These are phyloP conservation scores for Coleophora deauratella DNA, from an alignment of 2,888 invertebrate genomes.

Conservation along the genomic window DNA sequence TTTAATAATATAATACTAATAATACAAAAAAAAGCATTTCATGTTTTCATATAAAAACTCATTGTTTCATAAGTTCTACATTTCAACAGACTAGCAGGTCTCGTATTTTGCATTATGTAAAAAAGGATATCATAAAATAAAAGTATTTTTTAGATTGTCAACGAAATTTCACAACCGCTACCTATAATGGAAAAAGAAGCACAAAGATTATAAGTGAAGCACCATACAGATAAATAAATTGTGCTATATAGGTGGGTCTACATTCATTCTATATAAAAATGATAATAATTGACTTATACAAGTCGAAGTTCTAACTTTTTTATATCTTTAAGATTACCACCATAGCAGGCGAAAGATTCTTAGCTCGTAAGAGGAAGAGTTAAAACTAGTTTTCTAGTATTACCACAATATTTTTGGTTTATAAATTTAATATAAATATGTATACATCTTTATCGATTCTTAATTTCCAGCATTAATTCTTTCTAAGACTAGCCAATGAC, in stretches of 20 bases:
- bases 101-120: slow-evolving; percentile 25
- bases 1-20: no score
- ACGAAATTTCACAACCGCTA: slow-evolving; percentile 59
- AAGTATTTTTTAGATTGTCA: slow-evolving; percentile 45
- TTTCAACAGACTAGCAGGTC: slow-evolving; percentile 45
- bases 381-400: slow-evolving; percentile 24
- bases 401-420: slow-evolving; percentile 44
- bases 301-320: slow-evolving; percentile 16
- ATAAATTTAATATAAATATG: slow-evolving; percentile 19
- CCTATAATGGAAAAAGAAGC: slow-evolving; percentile 30
- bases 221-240: slow-evolving; percentile 36
- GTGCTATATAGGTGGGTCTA: slow-evolving; percentile 46
- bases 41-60: no score
- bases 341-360: slow-evolving; percentile 3
- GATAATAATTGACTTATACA: slow-evolving; percentile 17
- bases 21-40: no score
- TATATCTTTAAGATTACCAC: slow-evolving; percentile 10
- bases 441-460: slow-evolving; percentile 20
- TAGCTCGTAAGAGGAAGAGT: slow-evolving; percentile 13
- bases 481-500: slow-evolving; percentile 29
- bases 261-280: slow-evolving; percentile 5
- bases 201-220: slow-evolving; percentile 45
- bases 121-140: slow-evolving; percentile 36
- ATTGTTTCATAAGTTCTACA: slow-evolving; percentile 20
- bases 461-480: slow-evolving; percentile 16